phyloP scores from a whole-genome alignment of 2,113 vertebrate species.

The Litocranius walleri region DNA sequence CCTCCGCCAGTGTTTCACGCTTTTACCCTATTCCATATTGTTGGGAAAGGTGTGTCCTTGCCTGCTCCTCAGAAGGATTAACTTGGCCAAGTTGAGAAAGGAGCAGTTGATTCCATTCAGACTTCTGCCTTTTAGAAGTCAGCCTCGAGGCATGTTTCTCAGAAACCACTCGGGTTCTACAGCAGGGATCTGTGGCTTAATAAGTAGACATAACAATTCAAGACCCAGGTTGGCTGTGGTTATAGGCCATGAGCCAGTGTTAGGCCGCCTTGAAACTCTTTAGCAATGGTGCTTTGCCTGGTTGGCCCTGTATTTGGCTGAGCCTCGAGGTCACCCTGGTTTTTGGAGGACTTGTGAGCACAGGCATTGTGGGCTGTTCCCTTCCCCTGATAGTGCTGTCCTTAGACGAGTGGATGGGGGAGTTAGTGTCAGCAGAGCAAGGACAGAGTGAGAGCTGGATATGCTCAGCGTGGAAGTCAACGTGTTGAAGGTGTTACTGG shows the following conservation, averaged over 20 bases:
- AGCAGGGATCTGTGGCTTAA: not conserved
- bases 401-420: not conserved
- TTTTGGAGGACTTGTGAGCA: not conserved
- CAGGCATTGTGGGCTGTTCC: not conserved
- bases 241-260: not conserved
- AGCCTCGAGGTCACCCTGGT: not conserved
- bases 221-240: not conserved
- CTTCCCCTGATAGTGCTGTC: not conserved
- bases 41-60: conserved; percentile 4
- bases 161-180: not conserved
- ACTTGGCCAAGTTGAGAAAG: not conserved
- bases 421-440: not conserved
- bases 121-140: conserved; percentile 2
- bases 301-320: not conserved
- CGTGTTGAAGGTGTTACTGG: not conserved
- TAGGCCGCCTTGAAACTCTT: not conserved
- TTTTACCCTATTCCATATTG: not conserved
- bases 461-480: not conserved
- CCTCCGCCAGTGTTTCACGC: not conserved
- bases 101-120: conserved; percentile 25
- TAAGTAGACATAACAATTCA: not conserved
- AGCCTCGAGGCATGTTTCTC: conserved; percentile 8
- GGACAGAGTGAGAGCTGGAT: not conserved
- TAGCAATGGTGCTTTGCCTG: not conserved
- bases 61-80: not conserved